Percentiles rank a stretch among this genome's conserved stretches.
phyloP scores from a whole-genome alignment of 2,888 invertebrate genomes.

The Priapulus caudatus region DNA sequence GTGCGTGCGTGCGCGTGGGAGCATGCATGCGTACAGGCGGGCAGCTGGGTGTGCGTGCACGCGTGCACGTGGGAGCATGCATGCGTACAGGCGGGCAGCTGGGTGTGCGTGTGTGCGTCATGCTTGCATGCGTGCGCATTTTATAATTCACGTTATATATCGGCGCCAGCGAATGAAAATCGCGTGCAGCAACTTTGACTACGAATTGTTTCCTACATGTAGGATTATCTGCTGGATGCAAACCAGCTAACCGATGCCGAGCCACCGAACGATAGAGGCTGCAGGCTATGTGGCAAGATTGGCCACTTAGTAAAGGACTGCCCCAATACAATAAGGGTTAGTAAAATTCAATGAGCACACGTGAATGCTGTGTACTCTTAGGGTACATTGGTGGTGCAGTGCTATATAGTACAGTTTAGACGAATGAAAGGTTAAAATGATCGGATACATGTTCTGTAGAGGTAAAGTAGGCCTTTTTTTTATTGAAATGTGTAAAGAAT shows the following conservation, averaged over 20 bases:
- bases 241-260: slow-evolving; percentile 35
- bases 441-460: slow-evolving; percentile 1
- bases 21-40: too few species aligned
- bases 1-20: too few species aligned
- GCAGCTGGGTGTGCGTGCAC: too few species aligned
- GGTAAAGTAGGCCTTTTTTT: not conserved
- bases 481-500: too few species aligned
- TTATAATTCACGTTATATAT: too few species aligned
- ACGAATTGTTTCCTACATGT: too few species aligned
- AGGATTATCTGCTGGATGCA: slow-evolving; percentile 40
- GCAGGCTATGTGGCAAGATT: slow-evolving; percentile 44
- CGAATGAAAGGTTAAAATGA: slow-evolving; percentile 7
- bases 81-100: too few species aligned
- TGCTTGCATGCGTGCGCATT: too few species aligned
- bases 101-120: too few species aligned
- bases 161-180: too few species aligned
- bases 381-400: slow-evolving; percentile 6
- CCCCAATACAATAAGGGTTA: slow-evolving; percentile 22
- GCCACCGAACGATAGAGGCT: slow-evolving; percentile 45
- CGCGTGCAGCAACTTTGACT: too few species aligned
- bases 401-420: slow-evolving; percentile 7
- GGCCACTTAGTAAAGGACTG: slow-evolving; percentile 45
- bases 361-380: not conserved
- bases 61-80: too few species aligned
- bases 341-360: not conserved